Evolutionary conservation across 2,888 invertebrate genomes (phyloP).

Genomic region (Eupeodes latifasciatus): DNA sequence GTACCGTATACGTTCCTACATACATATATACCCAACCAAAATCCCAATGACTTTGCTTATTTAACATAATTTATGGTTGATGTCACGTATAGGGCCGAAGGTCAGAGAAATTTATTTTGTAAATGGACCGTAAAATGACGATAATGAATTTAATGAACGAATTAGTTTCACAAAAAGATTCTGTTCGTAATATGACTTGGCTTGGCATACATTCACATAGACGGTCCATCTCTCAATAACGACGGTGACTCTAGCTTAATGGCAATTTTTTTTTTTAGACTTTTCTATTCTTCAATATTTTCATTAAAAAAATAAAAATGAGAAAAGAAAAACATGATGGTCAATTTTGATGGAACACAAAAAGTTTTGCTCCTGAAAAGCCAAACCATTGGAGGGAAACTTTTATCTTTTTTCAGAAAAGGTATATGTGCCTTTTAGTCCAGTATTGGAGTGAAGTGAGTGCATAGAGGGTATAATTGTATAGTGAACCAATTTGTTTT

Average conservation of each 20-base stretch:
- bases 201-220: not conserved
- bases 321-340: not conserved
- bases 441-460: not conserved
- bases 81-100: slow-evolving; percentile 69
- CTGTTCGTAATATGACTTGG: slow-evolving; percentile 29
- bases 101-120: slow-evolving; percentile 63
- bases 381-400: not conserved
- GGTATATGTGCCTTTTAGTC: too few relatives aligned
- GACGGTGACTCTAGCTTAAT: slow-evolving; percentile 8
- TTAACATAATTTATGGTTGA: slow-evolving; percentile 71
- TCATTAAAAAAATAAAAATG: not conserved
- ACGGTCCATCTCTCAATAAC: not conserved
- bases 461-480: not conserved
- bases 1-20: not conserved
- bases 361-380: not conserved
- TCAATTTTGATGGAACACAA: slow-evolving; percentile 6
- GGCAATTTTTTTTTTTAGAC: not conserved
- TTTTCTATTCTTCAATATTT: slow-evolving; percentile 12
- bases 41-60: slow-evolving; percentile 70
- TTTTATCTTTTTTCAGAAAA: not conserved
- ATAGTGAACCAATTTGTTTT: not conserved
- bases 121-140: slow-evolving; percentile 69
- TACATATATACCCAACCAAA: slow-evolving; percentile 19
- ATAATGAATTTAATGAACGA: slow-evolving; percentile 71
- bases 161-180: slow-evolving; percentile 61